phyloP scores from a whole-genome alignment of 2,888 invertebrate species.

The Cynaeus angustus region DNA sequence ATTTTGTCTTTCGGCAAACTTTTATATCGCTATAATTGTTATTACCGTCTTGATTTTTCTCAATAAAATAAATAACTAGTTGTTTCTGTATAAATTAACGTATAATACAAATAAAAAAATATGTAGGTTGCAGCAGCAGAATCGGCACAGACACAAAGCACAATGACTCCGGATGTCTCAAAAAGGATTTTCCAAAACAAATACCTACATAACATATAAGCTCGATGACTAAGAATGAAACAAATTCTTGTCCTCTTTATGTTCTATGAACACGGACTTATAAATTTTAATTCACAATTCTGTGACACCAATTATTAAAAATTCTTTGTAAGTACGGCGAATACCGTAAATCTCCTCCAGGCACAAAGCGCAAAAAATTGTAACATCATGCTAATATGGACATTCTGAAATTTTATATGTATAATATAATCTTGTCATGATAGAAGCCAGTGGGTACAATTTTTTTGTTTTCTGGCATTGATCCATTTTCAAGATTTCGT shows the following conservation, averaged over 20 bases:
- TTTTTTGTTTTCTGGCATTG: not conserved
- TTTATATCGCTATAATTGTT: no score
- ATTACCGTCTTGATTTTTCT: no score
- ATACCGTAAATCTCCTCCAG: slow-evolving; percentile 38
- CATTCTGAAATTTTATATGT: not conserved
- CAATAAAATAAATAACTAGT: not conserved
- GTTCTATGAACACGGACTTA: slow-evolving; percentile 10
- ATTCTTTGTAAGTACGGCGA: slow-evolving; percentile 16
- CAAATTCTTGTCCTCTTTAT: slow-evolving; percentile 42
- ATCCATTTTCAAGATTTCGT: not conserved
- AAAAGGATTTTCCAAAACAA: slow-evolving; percentile 44
- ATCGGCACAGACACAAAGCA: slow-evolving; percentile 3
- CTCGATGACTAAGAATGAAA: slow-evolving; percentile 40
- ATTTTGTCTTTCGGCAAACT: no score
- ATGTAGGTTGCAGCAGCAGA: slow-evolving; percentile 12
- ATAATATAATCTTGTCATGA: slow-evolving; percentile 5
- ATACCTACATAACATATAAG: slow-evolving; percentile 22
- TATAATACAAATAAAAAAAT: slow-evolving; percentile 5
- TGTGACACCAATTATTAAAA: slow-evolving; percentile 43
- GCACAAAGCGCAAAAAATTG: slow-evolving; percentile 29
- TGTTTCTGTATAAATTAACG: not conserved
- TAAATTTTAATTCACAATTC: slow-evolving; percentile 36
- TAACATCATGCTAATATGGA: slow-evolving; percentile 16
- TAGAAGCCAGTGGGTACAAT: not conserved
- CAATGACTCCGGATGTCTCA: slow-evolving; percentile 41